These are phyloP conservation scores for Heliothis peltigera DNA, from an alignment of 2,888 invertebrate species.

Conservation along the genomic window DNA sequence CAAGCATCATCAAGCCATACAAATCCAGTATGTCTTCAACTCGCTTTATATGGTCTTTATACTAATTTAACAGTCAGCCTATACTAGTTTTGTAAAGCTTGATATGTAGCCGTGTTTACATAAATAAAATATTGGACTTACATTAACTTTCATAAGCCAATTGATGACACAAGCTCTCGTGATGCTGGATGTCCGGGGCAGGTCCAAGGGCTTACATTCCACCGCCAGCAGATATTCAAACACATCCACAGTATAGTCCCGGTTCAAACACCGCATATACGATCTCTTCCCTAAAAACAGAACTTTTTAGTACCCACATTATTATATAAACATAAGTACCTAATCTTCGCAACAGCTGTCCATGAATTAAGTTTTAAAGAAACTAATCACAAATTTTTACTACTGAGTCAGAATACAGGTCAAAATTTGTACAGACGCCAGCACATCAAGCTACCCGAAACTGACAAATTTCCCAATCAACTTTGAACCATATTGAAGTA, in stretches of 20 bases:
- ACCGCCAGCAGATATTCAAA: constrained; percentile 69
- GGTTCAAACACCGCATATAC: constrained; percentile 66
- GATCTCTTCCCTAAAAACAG: constrained; percentile 67
- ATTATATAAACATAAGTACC: too few relatives aligned
- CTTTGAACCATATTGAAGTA: too few relatives aligned
- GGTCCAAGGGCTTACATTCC: constrained; percentile 64
- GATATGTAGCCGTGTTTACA: too few relatives aligned
- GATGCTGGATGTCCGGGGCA: constrained; percentile 65
- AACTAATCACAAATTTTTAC: constrained; percentile 19
- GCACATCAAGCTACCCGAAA: too few relatives aligned
- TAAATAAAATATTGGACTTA: constrained; percentile 70
- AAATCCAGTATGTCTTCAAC: too few relatives aligned
- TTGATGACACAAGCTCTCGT: constrained; percentile 81
- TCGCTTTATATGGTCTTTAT: too few relatives aligned
- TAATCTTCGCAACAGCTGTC: constrained; percentile 9
- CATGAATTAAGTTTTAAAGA: not conserved
- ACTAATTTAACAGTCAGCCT: too few relatives aligned
- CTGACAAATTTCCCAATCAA: too few relatives aligned
- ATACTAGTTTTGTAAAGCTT: too few relatives aligned
- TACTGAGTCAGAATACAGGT: constrained; percentile 33
- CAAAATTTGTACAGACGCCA: constrained; percentile 30
- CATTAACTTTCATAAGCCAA: constrained; percentile 84
- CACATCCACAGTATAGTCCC: constrained; percentile 72
- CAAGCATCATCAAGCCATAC: too few relatives aligned
- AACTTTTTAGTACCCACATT: constrained; percentile 15